Evolutionary conservation across 2,113 vertebrate species (phyloP), one percentile per base, ranked within the genome.

Genomic region (Gnathochromis pfefferi): DNA sequence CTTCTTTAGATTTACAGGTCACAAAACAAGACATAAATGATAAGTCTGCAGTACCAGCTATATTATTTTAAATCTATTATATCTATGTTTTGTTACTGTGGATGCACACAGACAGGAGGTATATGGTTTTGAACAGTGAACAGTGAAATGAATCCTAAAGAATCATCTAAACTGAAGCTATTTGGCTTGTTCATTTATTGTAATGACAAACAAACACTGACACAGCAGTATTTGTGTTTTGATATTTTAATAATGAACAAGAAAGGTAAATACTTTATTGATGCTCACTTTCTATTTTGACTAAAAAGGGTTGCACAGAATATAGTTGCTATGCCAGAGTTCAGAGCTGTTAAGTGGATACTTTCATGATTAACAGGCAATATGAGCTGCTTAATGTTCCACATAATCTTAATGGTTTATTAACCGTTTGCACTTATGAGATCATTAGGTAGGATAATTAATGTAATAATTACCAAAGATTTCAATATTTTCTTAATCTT

Each of bases 361-460:
- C 55, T 53, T 42, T 54, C 16, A 47, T 11, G 35, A 26, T 53
- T 31, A 60, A 75, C 49, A 87, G 75, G 85, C 63, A 60, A 60
- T 47, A 21, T 3, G n/a, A 89, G 81, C 85, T 38, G 87, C 81
- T 84, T 81, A 89, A 90, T 82, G 82, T 83, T 79, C 84, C 80
- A 21, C 14, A 45, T 81, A 83, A 87, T 88, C 73, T 63, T 81
- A 60, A 85, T 68, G 51, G 68, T 65, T 42, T 60, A 84, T 87
- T 17, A 7, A 78, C 31, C 54, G 14, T 86, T 65, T 49, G 57
- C 85, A 75, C 65, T 90, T 57, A 65, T 17, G 83, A 90, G 87
- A 87, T 84, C 90, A 87, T 91, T 92, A 90, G 23, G 13, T 58
- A 28, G 21, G 28, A 10, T 92, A 92, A 90, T 93, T 85, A 89